These are phyloP conservation scores for Hypotaenidia philippensis DNA, from an alignment of 2,797 vertebrate genomes.

Conservation along the genomic window DNA sequence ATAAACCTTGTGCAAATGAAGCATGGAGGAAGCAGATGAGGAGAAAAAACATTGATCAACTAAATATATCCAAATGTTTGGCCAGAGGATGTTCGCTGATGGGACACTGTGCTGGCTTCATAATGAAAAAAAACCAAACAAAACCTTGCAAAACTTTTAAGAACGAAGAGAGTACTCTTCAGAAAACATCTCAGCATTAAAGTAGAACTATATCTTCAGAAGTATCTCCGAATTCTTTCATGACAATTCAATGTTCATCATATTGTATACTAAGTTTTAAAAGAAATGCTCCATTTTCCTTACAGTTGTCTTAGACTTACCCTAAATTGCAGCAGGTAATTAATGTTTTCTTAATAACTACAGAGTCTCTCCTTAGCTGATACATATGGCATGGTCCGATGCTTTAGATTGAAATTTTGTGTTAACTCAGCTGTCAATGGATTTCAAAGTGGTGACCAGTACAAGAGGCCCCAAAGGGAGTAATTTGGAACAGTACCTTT, in stretches of 20 bases:
- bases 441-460: neutral
- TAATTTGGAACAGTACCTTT: constrained; percentile 1
- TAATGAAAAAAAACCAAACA: neutral
- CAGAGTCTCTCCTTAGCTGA: neutral
- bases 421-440: constrained; percentile 11
- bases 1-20: neutral
- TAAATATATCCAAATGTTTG: neutral
- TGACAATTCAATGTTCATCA: neutral
- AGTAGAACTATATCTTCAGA: neutral
- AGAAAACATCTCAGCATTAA: neutral
- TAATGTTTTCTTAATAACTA: neutral
- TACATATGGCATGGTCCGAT: neutral
- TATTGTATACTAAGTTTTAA: neutral
- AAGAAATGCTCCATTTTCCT: neutral
- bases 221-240: neutral
- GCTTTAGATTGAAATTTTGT: neutral
- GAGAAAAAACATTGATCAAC: neutral
- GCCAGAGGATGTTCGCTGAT: neutral
- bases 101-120: neutral
- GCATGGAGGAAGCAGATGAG: neutral
- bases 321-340: neutral
- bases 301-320: neutral
- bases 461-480: constrained; percentile 2
- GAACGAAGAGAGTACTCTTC: neutral
- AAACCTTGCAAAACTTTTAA: neutral